phyloP scores from a whole-genome alignment of 2,797 vertebrate genomes.

The Molossus molossus region DNA sequence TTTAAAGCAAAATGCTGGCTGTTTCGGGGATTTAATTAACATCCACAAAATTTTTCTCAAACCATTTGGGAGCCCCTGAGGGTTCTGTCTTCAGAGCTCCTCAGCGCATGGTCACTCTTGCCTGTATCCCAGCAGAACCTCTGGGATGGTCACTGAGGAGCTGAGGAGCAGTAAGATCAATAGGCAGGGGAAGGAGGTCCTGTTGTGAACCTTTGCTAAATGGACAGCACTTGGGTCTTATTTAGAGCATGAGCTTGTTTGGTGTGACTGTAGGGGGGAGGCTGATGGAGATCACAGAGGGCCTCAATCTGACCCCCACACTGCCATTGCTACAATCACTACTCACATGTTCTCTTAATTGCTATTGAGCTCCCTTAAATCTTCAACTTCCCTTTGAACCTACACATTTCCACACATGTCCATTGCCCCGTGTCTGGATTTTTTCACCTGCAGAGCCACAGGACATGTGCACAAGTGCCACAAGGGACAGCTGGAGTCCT shows the following conservation, averaged over 20 bases:
- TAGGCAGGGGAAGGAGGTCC: not conserved
- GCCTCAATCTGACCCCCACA: not conserved
- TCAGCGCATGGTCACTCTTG: not conserved
- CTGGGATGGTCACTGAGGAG: accelerated
- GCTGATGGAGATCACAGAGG: not conserved
- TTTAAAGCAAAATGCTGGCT: not conserved
- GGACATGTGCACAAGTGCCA: not conserved
- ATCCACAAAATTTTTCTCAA: not conserved
- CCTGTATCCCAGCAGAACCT: not conserved
- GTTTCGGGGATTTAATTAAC: not conserved
- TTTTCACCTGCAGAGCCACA: not conserved
- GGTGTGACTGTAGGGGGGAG: not conserved
- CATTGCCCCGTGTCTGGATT: not conserved
- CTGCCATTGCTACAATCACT: not conserved
- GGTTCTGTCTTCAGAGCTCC: not conserved
- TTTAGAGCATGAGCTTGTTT: not conserved
- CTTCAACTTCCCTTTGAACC: not conserved
- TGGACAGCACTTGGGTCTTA: not conserved
- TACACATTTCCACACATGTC: too few relatives aligned
- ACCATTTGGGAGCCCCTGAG: not conserved
- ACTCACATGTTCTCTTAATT: not conserved
- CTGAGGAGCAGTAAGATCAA: not conserved
- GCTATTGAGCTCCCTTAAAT: not conserved
- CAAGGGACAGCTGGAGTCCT: not conserved
- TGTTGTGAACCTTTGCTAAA: not conserved